A percentile compares a stretch with the other conserved stretches of the same genome.
phyloP scores from a whole-genome alignment of 2,113 vertebrate genomes.

The Otocyon megalotis region DNA sequence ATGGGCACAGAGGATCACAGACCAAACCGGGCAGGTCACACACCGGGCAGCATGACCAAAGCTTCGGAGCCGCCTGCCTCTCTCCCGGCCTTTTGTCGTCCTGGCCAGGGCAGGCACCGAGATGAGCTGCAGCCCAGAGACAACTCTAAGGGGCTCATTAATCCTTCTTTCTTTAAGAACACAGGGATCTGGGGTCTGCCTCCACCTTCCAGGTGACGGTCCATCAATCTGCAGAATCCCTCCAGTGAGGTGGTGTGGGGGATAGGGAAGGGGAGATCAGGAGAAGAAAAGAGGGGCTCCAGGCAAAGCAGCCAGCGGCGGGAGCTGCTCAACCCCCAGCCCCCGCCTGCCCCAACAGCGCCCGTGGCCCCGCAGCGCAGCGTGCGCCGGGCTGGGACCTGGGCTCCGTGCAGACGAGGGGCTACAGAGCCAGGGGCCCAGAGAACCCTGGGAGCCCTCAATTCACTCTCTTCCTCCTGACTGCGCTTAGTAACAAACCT shows the following conservation, averaged over 20 bases:
- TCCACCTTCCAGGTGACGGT: constrained; percentile 36
- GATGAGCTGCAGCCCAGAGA: constrained; percentile 35
- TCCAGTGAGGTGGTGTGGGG: background rate
- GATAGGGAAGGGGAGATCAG: background rate
- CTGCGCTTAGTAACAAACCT: background rate
- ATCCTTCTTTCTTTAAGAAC: constrained; percentile 55
- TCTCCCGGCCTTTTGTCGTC: background rate
- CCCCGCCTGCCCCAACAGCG: too few species aligned
- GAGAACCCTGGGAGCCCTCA: background rate
- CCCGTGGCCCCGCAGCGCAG: rapidly evolving
- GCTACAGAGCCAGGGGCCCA: background rate
- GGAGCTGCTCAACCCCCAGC: background rate
- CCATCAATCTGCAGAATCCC: constrained; percentile 36
- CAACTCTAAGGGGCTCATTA: constrained; percentile 54
- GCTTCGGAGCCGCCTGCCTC: constrained; percentile 18
- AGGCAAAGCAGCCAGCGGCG: background rate
- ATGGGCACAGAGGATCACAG: constrained; percentile 69
- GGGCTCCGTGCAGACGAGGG: background rate
- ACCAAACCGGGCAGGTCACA: constrained; percentile 77
- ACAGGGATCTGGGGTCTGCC: background rate
- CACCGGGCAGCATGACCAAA: constrained; percentile 69
- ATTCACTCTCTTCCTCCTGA: background rate
- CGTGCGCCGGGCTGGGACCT: background rate
- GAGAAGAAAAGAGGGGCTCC: background rate
- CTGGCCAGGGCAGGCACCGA: background rate